These are phyloP conservation scores for Pristiophorus japonicus DNA, from an alignment of 2,113 vertebrate species.

Conservation along the genomic window DNA sequence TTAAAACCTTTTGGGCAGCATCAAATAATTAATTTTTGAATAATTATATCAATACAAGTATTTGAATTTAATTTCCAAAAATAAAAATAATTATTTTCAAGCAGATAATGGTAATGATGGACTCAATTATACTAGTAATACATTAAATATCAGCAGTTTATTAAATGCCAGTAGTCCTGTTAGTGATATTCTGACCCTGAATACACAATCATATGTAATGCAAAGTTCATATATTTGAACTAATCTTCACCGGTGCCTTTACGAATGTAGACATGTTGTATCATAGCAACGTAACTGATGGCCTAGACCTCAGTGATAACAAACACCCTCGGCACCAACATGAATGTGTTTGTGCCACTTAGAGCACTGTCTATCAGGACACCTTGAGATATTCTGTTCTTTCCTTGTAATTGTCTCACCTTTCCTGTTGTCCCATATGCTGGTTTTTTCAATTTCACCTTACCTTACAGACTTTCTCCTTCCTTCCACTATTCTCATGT, in stretches of 20 bases:
- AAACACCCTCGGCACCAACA: neutral
- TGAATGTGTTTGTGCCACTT: neutral
- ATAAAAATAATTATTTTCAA: neutral
- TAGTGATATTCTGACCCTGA: conserved; percentile 17
- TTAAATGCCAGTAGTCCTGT: neutral
- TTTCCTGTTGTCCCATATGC: neutral
- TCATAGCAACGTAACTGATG: conserved; percentile 27
- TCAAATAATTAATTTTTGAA: neutral
- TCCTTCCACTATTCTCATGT: neutral
- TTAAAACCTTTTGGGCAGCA: neutral
- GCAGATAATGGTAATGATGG: neutral
- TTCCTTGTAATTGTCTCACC: neutral
- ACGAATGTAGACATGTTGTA: conserved; percentile 14
- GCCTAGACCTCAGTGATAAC: neutral
- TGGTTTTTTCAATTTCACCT: neutral
- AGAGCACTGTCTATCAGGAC: neutral
- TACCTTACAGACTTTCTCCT: neutral
- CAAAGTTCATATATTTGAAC: neutral
- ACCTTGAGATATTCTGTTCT: neutral
- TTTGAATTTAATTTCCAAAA: conserved; percentile 9
- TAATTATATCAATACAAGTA: neutral
- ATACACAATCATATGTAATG: neutral
- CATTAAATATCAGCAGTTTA: neutral
- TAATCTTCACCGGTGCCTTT: neutral
- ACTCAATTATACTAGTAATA: neutral